Conservation (phyloP, 2,888 invertebrate genomes). For the Leucoma salicis region DNA sequence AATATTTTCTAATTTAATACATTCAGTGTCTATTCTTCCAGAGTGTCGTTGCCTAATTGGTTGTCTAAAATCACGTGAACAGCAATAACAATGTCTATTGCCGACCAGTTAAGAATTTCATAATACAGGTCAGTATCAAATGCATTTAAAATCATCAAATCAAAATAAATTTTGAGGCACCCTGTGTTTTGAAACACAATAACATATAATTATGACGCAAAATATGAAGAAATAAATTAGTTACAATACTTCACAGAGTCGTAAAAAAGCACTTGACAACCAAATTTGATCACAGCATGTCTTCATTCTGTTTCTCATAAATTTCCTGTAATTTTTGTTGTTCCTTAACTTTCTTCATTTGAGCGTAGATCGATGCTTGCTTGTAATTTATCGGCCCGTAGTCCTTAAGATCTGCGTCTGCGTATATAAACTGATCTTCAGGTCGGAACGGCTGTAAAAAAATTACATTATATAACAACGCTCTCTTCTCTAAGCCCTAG, state of each 20-base stretch:
- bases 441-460: slow-evolving; percentile 89
- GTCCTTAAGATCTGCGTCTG: slow-evolving; percentile 93
- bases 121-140: slow-evolving; percentile 1
- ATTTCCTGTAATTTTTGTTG: slow-evolving; percentile 74
- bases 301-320: slow-evolving; percentile 66
- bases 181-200: background rate
- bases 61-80: slow-evolving; percentile 9
- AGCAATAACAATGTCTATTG: too few relatives aligned
- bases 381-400: slow-evolving; percentile 97
- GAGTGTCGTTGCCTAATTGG: slow-evolving; percentile 13
- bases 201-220: background rate
- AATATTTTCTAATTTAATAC: slow-evolving; percentile 11
- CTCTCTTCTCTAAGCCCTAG: too few relatives aligned
- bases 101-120: background rate
- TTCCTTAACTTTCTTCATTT: slow-evolving; percentile 85
- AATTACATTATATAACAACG: too few relatives aligned
- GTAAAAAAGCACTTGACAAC: slow-evolving; percentile 18
- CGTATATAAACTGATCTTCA: slow-evolving; percentile 91
- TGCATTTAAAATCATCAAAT: slow-evolving; percentile 1
- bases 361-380: slow-evolving; percentile 91
- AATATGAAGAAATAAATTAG: too few relatives aligned
- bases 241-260: background rate
- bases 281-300: slow-evolving; percentile 55
- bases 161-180: background rate
- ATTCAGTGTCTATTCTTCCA: slow-evolving; percentile 4